These are phyloP conservation scores for Tribolium castaneum DNA, from an alignment of 1,140 invertebrate genomes.

Conservation along the genomic window DNA sequence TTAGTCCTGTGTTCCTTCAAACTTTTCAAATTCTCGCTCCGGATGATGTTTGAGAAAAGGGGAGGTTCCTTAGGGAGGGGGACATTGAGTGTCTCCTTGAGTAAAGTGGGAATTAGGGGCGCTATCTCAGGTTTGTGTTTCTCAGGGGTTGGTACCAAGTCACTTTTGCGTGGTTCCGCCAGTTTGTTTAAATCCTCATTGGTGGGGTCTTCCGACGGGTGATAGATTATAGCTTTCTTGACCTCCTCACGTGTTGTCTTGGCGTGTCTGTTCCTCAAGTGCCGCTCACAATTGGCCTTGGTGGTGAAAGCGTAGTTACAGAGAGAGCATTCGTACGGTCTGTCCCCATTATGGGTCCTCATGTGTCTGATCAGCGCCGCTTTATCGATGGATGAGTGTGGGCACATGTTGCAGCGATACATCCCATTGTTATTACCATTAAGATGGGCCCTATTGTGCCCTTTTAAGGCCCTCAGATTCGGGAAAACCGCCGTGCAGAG, in stretches of 20 bases:
- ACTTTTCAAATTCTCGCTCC: constrained; percentile 46
- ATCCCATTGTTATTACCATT: constrained; percentile 75
- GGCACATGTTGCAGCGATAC: constrained; percentile 93
- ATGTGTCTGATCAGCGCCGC: constrained; percentile 90
- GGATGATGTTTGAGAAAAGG: constrained; percentile 45
- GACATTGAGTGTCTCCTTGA: constrained; percentile 47
- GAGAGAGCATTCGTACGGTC: constrained; percentile 92
- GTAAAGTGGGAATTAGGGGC: constrained; percentile 46
- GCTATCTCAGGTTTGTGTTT: constrained; percentile 48
- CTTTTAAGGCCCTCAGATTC: constrained; percentile 89
- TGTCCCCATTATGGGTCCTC: constrained; percentile 93
- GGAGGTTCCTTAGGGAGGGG: constrained; percentile 37
- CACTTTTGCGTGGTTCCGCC: constrained; percentile 64
- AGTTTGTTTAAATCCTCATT: constrained; percentile 75
- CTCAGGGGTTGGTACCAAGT: constrained; percentile 47
- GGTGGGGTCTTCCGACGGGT: constrained; percentile 83
- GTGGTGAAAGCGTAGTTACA: constrained; percentile 97
- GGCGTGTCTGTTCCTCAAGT: constrained; percentile 90
- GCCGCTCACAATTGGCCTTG: constrained; percentile 90
- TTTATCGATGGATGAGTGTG: constrained; percentile 90
- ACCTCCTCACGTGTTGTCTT: constrained; percentile 87
- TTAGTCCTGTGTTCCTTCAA: constrained; percentile 46
- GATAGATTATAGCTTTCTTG: constrained; percentile 86
- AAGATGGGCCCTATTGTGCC: constrained; percentile 85
- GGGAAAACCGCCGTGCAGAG: constrained; percentile 86